Conservation (phyloP, 2,888 invertebrate genomes). For the Tubulanus polymorphus region DNA sequence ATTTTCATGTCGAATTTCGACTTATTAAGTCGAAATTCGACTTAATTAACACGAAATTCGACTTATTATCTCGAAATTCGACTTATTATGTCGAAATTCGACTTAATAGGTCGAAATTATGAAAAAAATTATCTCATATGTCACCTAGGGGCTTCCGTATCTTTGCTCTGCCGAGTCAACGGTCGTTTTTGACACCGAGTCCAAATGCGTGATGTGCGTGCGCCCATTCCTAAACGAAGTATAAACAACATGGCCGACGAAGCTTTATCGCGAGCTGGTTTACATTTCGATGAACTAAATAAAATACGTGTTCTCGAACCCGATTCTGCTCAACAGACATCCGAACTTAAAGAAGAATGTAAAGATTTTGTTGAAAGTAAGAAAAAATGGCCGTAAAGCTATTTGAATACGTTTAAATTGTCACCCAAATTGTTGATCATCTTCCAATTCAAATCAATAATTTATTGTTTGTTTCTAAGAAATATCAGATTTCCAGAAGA, state of each 20-base stretch:
- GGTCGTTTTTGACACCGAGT: too few relatives aligned
- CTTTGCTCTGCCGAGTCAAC: too few relatives aligned
- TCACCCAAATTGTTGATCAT: neutral
- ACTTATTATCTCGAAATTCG: too few relatives aligned
- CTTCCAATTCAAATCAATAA: neutral
- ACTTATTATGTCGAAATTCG: too few relatives aligned
- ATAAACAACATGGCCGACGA: slow-evolving; percentile 53
- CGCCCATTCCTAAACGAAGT: too few relatives aligned
- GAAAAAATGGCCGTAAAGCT: slow-evolving; percentile 37
- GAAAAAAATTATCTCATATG: too few relatives aligned
- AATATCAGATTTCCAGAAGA: slow-evolving; percentile 71
- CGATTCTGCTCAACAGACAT: slow-evolving; percentile 72
- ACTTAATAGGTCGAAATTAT: too few relatives aligned
- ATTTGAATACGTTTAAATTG: neutral
- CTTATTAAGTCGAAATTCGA: too few relatives aligned
- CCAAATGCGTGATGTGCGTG: too few relatives aligned
- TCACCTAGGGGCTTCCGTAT: too few relatives aligned
- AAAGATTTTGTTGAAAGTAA: slow-evolving; percentile 80
- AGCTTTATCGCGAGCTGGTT: slow-evolving; percentile 58
- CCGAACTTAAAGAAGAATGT: slow-evolving; percentile 79
- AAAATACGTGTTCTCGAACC: slow-evolving; percentile 77
- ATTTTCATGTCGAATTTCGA: too few relatives aligned
- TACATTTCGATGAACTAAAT: slow-evolving; percentile 85
- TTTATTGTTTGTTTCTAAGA: slow-evolving; percentile 45
- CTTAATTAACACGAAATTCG: too few relatives aligned